Evolutionary conservation across 2,113 vertebrate species (phyloP).

Genomic region (Caranx melampygus): DNA sequence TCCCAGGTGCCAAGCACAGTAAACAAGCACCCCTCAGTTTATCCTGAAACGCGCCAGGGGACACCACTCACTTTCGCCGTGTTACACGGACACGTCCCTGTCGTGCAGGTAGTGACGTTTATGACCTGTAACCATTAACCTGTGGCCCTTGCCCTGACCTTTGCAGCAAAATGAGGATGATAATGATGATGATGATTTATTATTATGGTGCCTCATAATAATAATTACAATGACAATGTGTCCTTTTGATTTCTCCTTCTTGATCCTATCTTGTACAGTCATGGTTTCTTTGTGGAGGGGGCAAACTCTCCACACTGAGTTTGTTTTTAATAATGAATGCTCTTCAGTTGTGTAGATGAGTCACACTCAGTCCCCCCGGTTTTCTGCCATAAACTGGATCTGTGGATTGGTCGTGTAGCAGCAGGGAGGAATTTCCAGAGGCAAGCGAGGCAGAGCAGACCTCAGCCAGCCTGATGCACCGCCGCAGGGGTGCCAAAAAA

Average conservation of each 20-base stretch:
- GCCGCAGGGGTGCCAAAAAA: slow-evolving; percentile 33
- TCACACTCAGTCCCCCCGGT: slow-evolving; percentile 14
- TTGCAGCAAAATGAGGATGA: slow-evolving; percentile 60
- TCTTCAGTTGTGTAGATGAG: slow-evolving; percentile 41
- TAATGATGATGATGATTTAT: slow-evolving; percentile 65
- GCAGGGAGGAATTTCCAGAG: slow-evolving; percentile 31
- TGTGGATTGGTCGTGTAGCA: slow-evolving; percentile 1
- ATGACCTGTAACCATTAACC: slow-evolving; percentile 78
- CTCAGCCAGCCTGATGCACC: slow-evolving; percentile 33
- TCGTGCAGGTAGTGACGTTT: slow-evolving; percentile 94
- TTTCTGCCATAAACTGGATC: slow-evolving; percentile 12
- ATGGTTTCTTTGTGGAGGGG: slow-evolving; percentile 20
- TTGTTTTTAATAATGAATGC: slow-evolving; percentile 35
- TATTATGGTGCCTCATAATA: slow-evolving; percentile 66
- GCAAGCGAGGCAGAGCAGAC: slow-evolving; percentile 19
- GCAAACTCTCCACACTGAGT: slow-evolving; percentile 8
- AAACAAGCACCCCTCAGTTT: slow-evolving; percentile 99
- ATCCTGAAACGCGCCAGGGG: slow-evolving; percentile 99
- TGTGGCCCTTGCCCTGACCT: slow-evolving; percentile 73
- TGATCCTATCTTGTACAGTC: slow-evolving; percentile 48
- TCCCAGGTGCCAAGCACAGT: slow-evolving; percentile 99
- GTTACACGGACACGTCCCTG: slow-evolving; percentile 99
- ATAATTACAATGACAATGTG: slow-evolving; percentile 53
- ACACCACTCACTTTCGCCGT: slow-evolving; percentile 99
- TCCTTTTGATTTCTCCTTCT: slow-evolving; percentile 42